Base-by-base conservation (phyloP, 2,113 vertebrate genomes). In the Lamprotornis superbus region DNA sequence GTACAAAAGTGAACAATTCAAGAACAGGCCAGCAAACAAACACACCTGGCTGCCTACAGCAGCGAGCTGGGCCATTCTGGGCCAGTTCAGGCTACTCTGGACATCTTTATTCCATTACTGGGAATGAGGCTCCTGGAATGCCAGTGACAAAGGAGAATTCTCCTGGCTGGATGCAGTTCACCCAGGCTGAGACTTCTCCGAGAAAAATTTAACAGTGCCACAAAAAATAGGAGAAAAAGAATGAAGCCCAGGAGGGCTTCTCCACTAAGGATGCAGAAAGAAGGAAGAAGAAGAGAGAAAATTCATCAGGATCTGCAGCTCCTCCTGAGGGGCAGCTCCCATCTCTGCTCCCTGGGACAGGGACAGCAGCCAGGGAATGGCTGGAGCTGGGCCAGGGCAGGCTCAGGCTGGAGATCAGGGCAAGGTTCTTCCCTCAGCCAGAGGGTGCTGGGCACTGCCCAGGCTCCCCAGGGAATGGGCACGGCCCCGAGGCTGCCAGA, bases 41-140 rank as follows among this genome's bases (percentile, higher is more conserved):
- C 68, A 57, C 93, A 96, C 95, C 93, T 96, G 95, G 93, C 73
- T 87, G 91, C 87, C 77, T 59, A 24, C 87, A 94, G 80, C 75
- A 83, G 85, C 0, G 10, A 67, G 77, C 30, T 9, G 31, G 14
- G 76, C 46, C 63, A 30, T 15, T 28, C 79, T 5, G 2, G 91
- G 57, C 76, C 86, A 75, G 52, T 4, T 12, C 56, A 55, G 55
- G 31, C 68, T 59, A 47, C 31, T 86, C 59, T 27, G 67, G n/a
- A 77, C 49, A 28, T 18, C 21, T 68, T 87, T 85, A 52, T 89
- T 46, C 52, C 60, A 70, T 90, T 91, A 59, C 50, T 55, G 73
- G 64, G 85, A 89, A 84, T 10, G 22, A 55, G 21, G 44, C 6
- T 64, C 24, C 44, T 70, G 65, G 60, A 92, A 89, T 47, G 39